Evolutionary conservation across 2,113 vertebrate species (phyloP), one percentile per base, ranked within the genome.

Genomic region (Hippocampus guttulatus): DNA sequence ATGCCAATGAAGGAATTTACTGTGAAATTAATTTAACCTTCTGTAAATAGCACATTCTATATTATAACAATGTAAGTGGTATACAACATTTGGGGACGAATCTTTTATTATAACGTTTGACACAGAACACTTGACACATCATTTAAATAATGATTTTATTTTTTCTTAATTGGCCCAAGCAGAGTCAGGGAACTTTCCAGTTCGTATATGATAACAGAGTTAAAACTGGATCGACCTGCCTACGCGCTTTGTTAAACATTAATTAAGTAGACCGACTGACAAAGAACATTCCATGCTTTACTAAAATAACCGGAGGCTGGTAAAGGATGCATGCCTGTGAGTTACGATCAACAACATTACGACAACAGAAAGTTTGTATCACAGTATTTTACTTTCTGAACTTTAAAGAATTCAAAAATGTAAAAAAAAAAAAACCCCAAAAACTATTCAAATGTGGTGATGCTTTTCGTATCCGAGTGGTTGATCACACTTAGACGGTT

Each of bases 181-280:
- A 58, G n/a, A 69, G 23, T 16, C 40, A 57, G 40, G 15, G 23
- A 60, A 71, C n/a, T 70, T 45, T 69, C 60, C 66, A 21, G 64
- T 15, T 15, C 45, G 10, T 71, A 30, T 38, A 67, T 43, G 18
- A 43, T 60, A 72, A 70, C 49, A 70, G 76, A 23, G 63, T 64
- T 45, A 64, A 25, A 73, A 60, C 77, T 74, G 77, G 84, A 83
- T 70, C 69, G 84, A 84, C 83, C 75, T 78, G 81, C 73, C 83
- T 64, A 75, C 72, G 55, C 62, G 64, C 78, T 81, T 85, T 86
- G 63, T 64, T 23, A 41, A 75, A 55, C 38, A n/a, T 68, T 79
- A 80, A 81, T 83, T 84, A 87, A 76, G 33, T 38, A 71, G 38
- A 14, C 45, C 43, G 47, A 62, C 61, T 25, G 55, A 70, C 66